These are phyloP conservation scores for Hylaeus anthracinus DNA, from an alignment of 1,140 invertebrate species.

Conservation along the genomic window DNA sequence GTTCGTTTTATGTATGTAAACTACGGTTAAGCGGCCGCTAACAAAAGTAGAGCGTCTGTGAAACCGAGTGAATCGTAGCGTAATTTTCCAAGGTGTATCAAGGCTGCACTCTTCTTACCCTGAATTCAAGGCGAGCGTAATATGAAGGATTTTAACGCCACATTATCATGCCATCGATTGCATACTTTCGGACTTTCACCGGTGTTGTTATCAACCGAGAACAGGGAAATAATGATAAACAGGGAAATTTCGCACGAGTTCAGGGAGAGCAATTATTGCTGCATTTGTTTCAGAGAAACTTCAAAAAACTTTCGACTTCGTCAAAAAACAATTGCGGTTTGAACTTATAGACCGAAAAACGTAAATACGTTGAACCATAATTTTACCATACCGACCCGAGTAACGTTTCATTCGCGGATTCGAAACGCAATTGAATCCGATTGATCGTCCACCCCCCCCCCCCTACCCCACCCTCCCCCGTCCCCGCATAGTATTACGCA, in stretches of 20 bases:
- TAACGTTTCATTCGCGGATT: too few relatives aligned
- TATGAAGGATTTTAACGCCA: slow-evolving; percentile 5
- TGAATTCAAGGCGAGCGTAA: slow-evolving; percentile 23
- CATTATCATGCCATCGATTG: slow-evolving; percentile 11
- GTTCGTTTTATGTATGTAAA: slow-evolving; percentile 53
- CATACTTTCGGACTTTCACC: slow-evolving; percentile 13
- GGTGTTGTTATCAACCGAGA: not conserved
- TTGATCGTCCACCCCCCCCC: not conserved
- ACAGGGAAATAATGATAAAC: not conserved
- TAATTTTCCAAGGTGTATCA: slow-evolving; percentile 42
- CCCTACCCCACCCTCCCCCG: not conserved
- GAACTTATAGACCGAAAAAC: too few relatives aligned
- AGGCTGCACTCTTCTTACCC: slow-evolving; percentile 1
- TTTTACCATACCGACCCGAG: too few relatives aligned
- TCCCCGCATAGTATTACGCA: slow-evolving; percentile 16
- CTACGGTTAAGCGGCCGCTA: slow-evolving; percentile 25
- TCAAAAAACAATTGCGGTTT: too few relatives aligned
- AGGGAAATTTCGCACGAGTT: not conserved
- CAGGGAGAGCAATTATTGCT: too few relatives aligned
- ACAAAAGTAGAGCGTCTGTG: slow-evolving; percentile 57
- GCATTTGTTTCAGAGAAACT: too few relatives aligned
- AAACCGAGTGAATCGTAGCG: slow-evolving; percentile 62
- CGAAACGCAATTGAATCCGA: not conserved
- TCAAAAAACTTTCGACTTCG: too few relatives aligned
- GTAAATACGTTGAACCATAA: too few relatives aligned